Evolutionary conservation across 2,888 invertebrate species (phyloP), one percentile per base, ranked within the genome.

Genomic region (Yponomeuta malinellus): DNA sequence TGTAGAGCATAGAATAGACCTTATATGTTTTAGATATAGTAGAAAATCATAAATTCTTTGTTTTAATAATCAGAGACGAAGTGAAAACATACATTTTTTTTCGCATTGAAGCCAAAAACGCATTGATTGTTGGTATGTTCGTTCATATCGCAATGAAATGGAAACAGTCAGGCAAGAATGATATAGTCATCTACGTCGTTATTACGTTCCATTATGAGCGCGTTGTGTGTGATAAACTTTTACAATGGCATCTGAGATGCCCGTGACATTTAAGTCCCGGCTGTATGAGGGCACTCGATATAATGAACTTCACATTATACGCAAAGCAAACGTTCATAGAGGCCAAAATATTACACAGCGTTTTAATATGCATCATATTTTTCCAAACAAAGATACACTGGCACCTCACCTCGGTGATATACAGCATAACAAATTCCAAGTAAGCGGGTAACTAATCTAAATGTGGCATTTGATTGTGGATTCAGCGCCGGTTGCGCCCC

Each of bases 221-320:
- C 80, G 79, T 83, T 84, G 83, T 89, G 88, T 84, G 83, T 89
- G 88, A 90, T 90, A 89, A 89, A 90, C 89, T 88, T 89, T 89
- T 84, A 78, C 87, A 84, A 66, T 85, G 83, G 82, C 78, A 83
- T 82, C 80, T 76, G 75, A 77, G 80, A 80, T 76, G 79, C 83
- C 86, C 84, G 74, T 89, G 89, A 89, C 89, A 90, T 90, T 88
- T 89, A 64, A 69, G 64, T 52, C 66, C 23, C n/a, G 29, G n/a
- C 9, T 70, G 23, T 68, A 68, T 52, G 52, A 23, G 29, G 81
- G 82, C 77, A 79, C 80, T 78, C 78, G 80, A 81, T 67, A 48
- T 69, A 70, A 72, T 65, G 52, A 72, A 66, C 68, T 67, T 52
- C 52, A 59, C 12, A 59, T 52, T 52, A 10, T 52, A 69, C 48